Base-by-base conservation (phyloP, 2,113 vertebrate genomes). In the Hassar affinis region DNA sequence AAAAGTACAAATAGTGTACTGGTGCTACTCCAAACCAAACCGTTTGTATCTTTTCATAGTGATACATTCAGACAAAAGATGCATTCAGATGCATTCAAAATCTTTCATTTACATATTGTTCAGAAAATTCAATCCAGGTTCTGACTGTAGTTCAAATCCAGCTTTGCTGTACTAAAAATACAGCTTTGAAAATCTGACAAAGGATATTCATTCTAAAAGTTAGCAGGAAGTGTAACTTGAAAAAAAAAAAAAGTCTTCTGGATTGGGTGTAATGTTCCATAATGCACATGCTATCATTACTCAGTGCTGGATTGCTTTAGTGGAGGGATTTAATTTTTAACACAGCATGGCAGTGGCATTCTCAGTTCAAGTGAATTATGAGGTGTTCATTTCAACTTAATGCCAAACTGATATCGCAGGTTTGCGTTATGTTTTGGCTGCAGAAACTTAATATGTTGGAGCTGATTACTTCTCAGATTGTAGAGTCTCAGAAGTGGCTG, bases 381-480 rank as follows among this genome's bases (percentile, higher is more conserved):
- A 64, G 78, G 42, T 79, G 42, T 79, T 79, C 42, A 49, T 79
- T 62, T 79, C 42, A 79, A 22, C 56, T 79, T 71, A 68, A 52
- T 38, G 69, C 52, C 49, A 38, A 57, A 35, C 68, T 62, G 57
- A 47, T 82, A 59, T 61, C 18, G 20, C 42, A 35, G 45, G 38
- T 71, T 72, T 82, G 33, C 12, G 15, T 57, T 75, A 20, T 42
- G 51, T 38, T 71, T 35, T 38, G 62, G 25, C 64, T 79, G 38
- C 8, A 4, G 83, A 78, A 56, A 54, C 64, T n/a, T 64, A 79
- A 84, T 72, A 49, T 59, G 61, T 61, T 61, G 42, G 54, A 71
- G 83, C 52, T 33, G 77, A n/a, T 45, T 84, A 69, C 82, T 68
- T 78, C 51, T 78, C 76, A 71, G 38, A 78, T 59, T 56, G 74